Conservation (phyloP, 2,888 invertebrate genomes). For the Meghimatium bilineatum region DNA sequence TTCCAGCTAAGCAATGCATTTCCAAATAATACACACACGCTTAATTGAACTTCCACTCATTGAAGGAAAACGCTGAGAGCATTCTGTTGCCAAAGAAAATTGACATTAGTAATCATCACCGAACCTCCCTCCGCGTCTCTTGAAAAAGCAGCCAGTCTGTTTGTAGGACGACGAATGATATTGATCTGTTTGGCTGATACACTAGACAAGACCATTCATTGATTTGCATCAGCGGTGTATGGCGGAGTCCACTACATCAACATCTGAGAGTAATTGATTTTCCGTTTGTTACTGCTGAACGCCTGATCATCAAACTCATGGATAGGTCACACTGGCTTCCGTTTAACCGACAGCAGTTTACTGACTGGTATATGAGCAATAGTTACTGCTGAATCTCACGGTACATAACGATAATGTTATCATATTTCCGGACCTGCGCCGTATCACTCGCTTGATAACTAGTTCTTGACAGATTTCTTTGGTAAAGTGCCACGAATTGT, state of each 20-base stretch:
- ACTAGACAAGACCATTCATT: slow-evolving; percentile 26
- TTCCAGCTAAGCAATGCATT: slow-evolving; percentile 10
- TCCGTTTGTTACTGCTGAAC: background rate
- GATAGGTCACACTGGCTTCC: slow-evolving; percentile 6
- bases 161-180: slow-evolving; percentile 4
- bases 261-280: slow-evolving; percentile 25
- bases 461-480: background rate
- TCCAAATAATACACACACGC: slow-evolving; percentile 23
- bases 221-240: slow-evolving; percentile 13
- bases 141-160: background rate
- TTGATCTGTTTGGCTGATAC: slow-evolving; percentile 19
- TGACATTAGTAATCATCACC: background rate
- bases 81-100: background rate
- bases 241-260: background rate
- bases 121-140: background rate
- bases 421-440: background rate
- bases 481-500: background rate
- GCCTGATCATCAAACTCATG: slow-evolving; percentile 9
- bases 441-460: background rate
- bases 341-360: background rate
- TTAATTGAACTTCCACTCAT: slow-evolving; percentile 4
- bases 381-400: background rate
- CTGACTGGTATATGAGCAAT: background rate
- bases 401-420: background rate
- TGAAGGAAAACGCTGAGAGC: background rate